A percentile compares a stretch with the other conserved stretches of the same genome.
Evolutionary conservation across 2,888 invertebrate species (phyloP).

Genomic region (Psococerastis gibbosa): DNA sequence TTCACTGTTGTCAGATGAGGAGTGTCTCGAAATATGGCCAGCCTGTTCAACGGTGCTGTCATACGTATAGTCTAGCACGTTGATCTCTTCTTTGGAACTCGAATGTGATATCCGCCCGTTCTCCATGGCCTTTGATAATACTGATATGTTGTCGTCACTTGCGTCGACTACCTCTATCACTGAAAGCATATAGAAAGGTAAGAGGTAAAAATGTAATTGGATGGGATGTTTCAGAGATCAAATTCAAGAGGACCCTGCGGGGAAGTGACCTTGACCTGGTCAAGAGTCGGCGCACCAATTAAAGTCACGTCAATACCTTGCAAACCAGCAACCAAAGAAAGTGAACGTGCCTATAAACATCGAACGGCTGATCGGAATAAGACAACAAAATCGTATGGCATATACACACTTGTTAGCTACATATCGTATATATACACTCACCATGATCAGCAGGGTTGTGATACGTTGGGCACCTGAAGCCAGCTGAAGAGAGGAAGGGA

Average conservation of each 20-base stretch:
- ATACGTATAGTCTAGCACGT: constrained; percentile 27
- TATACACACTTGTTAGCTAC: too few species aligned
- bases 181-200: too few species aligned
- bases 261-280: too few species aligned
- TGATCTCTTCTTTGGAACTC: constrained; percentile 20
- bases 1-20: constrained; percentile 8
- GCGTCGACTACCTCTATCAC: constrained; percentile 41
- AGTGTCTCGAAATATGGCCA: constrained; percentile 9
- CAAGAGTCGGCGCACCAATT: too few species aligned
- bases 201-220: constrained; percentile 12
- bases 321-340: too few species aligned
- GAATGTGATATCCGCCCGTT: constrained; percentile 29
- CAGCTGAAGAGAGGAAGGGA: constrained; percentile 34
- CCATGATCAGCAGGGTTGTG: constrained; percentile 53
- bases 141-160: constrained; percentile 31
- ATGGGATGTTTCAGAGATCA: too few species aligned
- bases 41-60: constrained; percentile 24
- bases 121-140: constrained; percentile 33
- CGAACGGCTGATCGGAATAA: not conserved
- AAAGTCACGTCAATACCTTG: too few species aligned
- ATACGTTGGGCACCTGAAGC: constrained; percentile 39
- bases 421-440: constrained; percentile 26
- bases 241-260: too few species aligned
- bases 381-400: constrained; percentile 3
- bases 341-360: too few species aligned